Base-by-base conservation (phyloP, 2,888 invertebrate species). In the Synanthedon formicaeformis region DNA sequence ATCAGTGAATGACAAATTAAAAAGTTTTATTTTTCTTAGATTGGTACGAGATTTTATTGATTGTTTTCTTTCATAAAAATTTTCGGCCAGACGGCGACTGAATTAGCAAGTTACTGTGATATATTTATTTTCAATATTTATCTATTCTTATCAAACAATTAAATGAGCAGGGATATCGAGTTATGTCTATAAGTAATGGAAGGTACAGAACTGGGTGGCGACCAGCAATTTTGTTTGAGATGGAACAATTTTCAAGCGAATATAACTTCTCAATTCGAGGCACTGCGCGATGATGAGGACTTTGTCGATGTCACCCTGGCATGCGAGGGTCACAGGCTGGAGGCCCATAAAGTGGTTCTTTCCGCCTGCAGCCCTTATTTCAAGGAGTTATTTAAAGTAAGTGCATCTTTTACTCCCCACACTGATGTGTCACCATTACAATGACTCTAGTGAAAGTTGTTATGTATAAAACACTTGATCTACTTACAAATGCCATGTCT, bases 181-280 rank as follows among this genome's bases (percentile, higher is more conserved):
- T 88, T 87, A 88, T 88, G 88, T 88, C 80, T 87, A 86, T 88
- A 85, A 88, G 88, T 88, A 88, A 88, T 88, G 88, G 88, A 88
- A 88, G 88, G 88, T 82, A 82, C 88, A 85, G 88, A 88, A 87
- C 87, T 88, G 85, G 88, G 86, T 80, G 91, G 90, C 81, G 93
- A 93, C 88, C 94, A 94, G 89, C 94, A 94, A 89, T 94, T 94
- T 89, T 94, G 94, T 90, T 91, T 95, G 86, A 91, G 94, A 88
- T 95, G 95, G 95, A 94, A 95, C 89, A 94, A 94, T 90, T 93
- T 93, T 89, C 94, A 94, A 89, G 93, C 93, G 65, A 94, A 94
- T 88, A 93, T 95, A 81, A 93, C 94, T 74, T 92, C 93, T 80
- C 94, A 94, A 83, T 94, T 95, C 88, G 94, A 94, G 88, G 91